Percentiles rank a stretch among this genome's conserved stretches.
phyloP scores from a whole-genome alignment of 2,888 invertebrate species.

The Toxonevra muliebris region DNA sequence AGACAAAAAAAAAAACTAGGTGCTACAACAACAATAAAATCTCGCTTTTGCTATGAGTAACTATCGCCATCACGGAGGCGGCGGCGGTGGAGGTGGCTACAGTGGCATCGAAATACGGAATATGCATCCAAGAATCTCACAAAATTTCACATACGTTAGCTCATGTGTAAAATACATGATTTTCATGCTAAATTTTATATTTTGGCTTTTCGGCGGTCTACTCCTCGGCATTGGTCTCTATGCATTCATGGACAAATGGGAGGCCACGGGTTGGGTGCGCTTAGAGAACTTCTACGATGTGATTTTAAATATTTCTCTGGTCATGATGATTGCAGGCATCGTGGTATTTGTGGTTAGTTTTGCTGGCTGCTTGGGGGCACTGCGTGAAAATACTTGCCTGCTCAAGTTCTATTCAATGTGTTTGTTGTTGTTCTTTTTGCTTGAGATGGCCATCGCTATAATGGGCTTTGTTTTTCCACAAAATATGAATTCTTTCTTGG shows the following conservation, averaged over 20 bases:
- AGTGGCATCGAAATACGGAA: conserved; percentile 60
- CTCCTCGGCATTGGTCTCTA: conserved; percentile 88
- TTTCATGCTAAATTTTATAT: conserved; percentile 65
- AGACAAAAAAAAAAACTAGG: too few relatives aligned
- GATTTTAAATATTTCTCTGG: conserved; percentile 87
- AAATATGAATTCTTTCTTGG: conserved; percentile 83
- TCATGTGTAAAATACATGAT: conserved; percentile 65
- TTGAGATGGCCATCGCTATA: conserved; percentile 92
- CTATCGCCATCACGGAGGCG: conserved; percentile 60
- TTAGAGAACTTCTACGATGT: conserved; percentile 89
- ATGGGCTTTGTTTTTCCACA: conserved; percentile 94
- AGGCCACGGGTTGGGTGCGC: conserved; percentile 83
- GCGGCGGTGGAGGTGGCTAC: conserved; percentile 56
- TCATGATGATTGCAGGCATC: conserved; percentile 88
- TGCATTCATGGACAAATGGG: conserved; percentile 93
- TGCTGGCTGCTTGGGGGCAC: conserved; percentile 83
- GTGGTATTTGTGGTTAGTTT: conserved; percentile 95
- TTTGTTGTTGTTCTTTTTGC: conserved; percentile 85
- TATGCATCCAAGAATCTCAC: conserved; percentile 60
- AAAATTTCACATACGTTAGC: conserved; percentile 64
- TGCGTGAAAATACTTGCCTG: conserved; percentile 88
- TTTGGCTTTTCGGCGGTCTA: conserved; percentile 86
- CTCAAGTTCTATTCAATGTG: conserved; percentile 92
- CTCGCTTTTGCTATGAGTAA: conserved; percentile 57
- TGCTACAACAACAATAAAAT: conserved; percentile 43